A percentile compares a stretch with the other conserved stretches of the same genome.
These are phyloP conservation scores for Hylia prasina DNA, from an alignment of 2,113 vertebrate genomes.

Conservation along the genomic window DNA sequence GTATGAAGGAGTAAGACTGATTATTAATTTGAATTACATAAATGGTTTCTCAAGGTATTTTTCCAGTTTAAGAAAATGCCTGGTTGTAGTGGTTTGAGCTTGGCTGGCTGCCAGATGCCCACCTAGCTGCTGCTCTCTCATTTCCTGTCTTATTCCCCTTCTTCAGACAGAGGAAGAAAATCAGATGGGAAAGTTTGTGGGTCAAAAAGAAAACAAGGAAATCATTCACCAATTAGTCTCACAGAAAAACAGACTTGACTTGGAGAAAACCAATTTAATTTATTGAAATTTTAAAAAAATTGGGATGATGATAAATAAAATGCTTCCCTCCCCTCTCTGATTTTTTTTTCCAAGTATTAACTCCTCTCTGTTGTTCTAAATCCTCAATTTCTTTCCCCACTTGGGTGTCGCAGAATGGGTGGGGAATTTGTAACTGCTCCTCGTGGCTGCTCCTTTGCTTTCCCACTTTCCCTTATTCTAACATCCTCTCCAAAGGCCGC, in stretches of 20 bases:
- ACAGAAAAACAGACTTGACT: not conserved
- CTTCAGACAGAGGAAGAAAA: not conserved
- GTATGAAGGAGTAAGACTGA: not conserved
- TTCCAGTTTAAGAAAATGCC: not conserved
- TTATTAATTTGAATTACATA: not conserved
- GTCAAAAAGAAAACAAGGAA: not conserved
- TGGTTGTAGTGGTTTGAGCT: not conserved
- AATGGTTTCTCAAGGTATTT: not conserved
- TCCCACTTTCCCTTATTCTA: not conserved
- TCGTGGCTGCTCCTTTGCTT: not conserved
- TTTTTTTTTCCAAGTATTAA: not conserved
- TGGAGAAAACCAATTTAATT: not conserved
- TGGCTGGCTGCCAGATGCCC: not conserved
- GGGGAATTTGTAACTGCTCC: not conserved
- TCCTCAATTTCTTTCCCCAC: not conserved
- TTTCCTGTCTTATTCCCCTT: not conserved
- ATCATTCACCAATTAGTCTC: not conserved
- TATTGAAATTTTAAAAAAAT: not conserved
- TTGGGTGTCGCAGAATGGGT: not conserved
- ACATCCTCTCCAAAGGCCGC: not conserved
- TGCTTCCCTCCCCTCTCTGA: not conserved
- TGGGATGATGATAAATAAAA: not conserved
- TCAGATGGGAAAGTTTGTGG: not conserved
- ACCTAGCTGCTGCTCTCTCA: not conserved
- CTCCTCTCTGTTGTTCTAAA: not conserved